These are phyloP conservation scores for Hemitrygon akajei DNA, from an alignment of 2,797 vertebrate genomes.

Conservation along the genomic window DNA sequence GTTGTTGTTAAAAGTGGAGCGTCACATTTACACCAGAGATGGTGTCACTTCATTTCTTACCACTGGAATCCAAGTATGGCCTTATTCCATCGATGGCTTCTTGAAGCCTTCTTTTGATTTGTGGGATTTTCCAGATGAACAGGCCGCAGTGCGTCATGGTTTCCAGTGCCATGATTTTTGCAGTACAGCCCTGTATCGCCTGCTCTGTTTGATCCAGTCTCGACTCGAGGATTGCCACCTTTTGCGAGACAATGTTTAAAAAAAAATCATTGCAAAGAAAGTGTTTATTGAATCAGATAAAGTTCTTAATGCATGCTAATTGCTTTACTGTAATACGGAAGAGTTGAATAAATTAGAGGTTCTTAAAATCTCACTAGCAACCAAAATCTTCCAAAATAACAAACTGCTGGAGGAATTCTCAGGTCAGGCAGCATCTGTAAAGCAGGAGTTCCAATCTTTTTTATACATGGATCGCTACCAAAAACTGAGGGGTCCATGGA, in stretches of 20 bases:
- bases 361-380: neutral
- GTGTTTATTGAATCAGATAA: neutral
- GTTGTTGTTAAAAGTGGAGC: neutral
- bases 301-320: neutral
- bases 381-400: neutral
- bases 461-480: too few relatives aligned
- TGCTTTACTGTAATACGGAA: neutral
- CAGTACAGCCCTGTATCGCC: neutral
- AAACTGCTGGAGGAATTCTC: too few relatives aligned
- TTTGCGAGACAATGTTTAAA: neutral
- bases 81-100: slow-evolving; percentile 32
- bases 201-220: neutral
- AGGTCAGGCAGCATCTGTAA: too few relatives aligned
- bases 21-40: neutral
- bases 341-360: neutral
- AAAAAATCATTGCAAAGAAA: neutral
- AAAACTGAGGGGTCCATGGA: too few relatives aligned
- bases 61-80: slow-evolving; percentile 32
- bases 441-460: neutral
- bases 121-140: slow-evolving; percentile 31
- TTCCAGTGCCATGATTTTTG: neutral
- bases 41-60: neutral
- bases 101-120: slow-evolving; percentile 18
- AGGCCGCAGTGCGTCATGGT: neutral
- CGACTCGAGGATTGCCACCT: neutral